phyloP scores from a whole-genome alignment of 2,888 invertebrate species.

The Spodoptera picta region DNA sequence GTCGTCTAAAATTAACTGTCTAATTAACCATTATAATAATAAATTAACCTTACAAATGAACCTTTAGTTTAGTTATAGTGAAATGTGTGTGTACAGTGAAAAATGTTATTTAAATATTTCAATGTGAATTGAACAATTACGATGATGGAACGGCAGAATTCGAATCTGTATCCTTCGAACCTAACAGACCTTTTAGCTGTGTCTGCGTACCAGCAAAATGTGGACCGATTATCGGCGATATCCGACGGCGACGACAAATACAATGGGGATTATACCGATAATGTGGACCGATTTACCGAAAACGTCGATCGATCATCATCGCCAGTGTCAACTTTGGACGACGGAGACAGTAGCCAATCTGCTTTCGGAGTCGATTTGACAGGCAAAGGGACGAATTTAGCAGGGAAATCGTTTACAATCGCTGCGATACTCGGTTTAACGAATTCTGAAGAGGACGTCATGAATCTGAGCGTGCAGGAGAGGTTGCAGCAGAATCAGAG shows the following conservation, averaged over 20 bases:
- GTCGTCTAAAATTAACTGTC: constrained; percentile 60
- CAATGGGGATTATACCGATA: constrained; percentile 66
- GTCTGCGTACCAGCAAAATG: constrained; percentile 77
- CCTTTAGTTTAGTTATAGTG: constrained; percentile 20
- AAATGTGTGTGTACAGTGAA: constrained; percentile 51
- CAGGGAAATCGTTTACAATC: constrained; percentile 94
- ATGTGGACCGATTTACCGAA: constrained; percentile 63
- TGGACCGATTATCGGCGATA: constrained; percentile 67
- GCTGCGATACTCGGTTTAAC: constrained; percentile 95
- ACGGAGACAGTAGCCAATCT: constrained; percentile 78
- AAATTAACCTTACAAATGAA: constrained; percentile 61
- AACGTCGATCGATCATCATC: constrained; percentile 73
- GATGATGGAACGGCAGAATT: constrained; percentile 80
- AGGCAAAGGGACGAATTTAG: constrained; percentile 80
- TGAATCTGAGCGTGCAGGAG: constrained; percentile 88
- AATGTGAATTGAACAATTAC: constrained; percentile 46
- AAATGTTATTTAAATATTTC: constrained; percentile 49
- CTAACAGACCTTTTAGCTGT: constrained; percentile 76
- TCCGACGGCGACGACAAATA: constrained; percentile 72
- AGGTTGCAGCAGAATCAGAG: constrained; percentile 80
- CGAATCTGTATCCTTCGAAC: constrained; percentile 75
- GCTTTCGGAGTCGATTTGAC: constrained; percentile 82
- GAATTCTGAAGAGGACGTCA: constrained; percentile 83
- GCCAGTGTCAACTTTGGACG: constrained; percentile 79
- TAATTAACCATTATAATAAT: constrained; percentile 49